A percentile compares a stretch with the other conserved stretches of the same genome.
Evolutionary conservation across 2,888 invertebrate species (phyloP).

Genomic region (Hemistola chrysoprasaria): DNA sequence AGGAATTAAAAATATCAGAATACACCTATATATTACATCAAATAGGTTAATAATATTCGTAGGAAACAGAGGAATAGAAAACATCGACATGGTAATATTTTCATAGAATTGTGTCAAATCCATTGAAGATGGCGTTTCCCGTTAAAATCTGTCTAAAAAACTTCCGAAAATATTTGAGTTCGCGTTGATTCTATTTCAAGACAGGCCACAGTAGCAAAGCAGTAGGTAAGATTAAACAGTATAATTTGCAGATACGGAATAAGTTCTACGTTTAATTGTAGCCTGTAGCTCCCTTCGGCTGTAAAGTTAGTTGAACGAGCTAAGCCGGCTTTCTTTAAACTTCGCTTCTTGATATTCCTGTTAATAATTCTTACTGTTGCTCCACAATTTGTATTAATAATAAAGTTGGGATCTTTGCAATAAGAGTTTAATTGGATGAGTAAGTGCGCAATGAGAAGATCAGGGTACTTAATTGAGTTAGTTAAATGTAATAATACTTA

Average conservation of each 20-base stretch:
- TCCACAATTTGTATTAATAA: slow-evolving; percentile 18
- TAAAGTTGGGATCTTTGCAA: slow-evolving; percentile 8
- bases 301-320: slow-evolving; percentile 24
- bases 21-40: too few relatives aligned
- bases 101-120: too few relatives aligned
- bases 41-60: too few relatives aligned
- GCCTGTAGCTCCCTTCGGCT: slow-evolving; percentile 10
- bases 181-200: background rate
- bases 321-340: slow-evolving; percentile 24
- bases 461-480: too few relatives aligned
- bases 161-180: too few relatives aligned
- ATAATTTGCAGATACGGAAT: slow-evolving; percentile 28
- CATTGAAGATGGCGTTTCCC: too few relatives aligned
- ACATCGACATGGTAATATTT: too few relatives aligned
- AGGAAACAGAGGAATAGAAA: too few relatives aligned
- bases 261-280: slow-evolving; percentile 30
- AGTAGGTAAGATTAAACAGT: slow-evolving; percentile 29
- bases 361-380: slow-evolving; percentile 16
- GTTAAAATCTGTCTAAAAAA: too few relatives aligned
- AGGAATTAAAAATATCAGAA: too few relatives aligned
- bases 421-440: slow-evolving; percentile 13
- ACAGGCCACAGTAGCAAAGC: slow-evolving; percentile 12
- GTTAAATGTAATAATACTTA: too few relatives aligned
- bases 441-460: too few relatives aligned
- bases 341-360: slow-evolving; percentile 22